Evolutionary conservation across 2,797 vertebrate genomes (phyloP).

Genomic region (Lates japonicus): DNA sequence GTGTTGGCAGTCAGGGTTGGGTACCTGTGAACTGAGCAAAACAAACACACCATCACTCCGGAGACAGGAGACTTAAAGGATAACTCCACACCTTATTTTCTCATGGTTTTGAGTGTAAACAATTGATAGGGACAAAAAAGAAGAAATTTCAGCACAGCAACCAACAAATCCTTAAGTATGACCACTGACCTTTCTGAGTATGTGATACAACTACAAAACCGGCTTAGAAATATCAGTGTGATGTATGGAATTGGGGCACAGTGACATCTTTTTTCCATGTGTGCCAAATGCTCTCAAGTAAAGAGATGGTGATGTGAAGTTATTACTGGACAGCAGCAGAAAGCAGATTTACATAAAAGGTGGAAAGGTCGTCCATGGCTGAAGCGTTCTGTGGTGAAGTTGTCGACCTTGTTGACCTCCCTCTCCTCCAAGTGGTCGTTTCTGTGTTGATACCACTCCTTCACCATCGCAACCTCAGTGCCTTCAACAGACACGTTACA

Average conservation of each 20-base stretch:
- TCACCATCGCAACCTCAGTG: conserved; percentile 79
- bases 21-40: conserved; percentile 85
- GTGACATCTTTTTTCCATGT: background rate
- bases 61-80: background rate
- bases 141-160: too few species aligned
- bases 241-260: background rate
- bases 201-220: too few species aligned
- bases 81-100: too few species aligned
- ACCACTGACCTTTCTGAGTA: too few species aligned
- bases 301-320: background rate
- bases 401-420: conserved; percentile 80
- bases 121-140: too few species aligned
- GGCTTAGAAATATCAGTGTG: too few species aligned
- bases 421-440: conserved; percentile 87
- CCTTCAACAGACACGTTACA: conserved; percentile 73
- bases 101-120: too few species aligned
- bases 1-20: conserved; percentile 69
- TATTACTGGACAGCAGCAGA: background rate
- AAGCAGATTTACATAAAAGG: conserved; percentile 85
- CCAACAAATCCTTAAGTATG: too few species aligned
- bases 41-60: background rate
- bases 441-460: conserved; percentile 89
- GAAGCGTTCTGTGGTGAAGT: conserved; percentile 86
- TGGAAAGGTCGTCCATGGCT: conserved; percentile 73
- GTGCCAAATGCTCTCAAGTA: too few species aligned